These are phyloP conservation scores for Elaeidobius kamerunicus DNA, from an alignment of 2,888 invertebrate species.

Conservation along the genomic window DNA sequence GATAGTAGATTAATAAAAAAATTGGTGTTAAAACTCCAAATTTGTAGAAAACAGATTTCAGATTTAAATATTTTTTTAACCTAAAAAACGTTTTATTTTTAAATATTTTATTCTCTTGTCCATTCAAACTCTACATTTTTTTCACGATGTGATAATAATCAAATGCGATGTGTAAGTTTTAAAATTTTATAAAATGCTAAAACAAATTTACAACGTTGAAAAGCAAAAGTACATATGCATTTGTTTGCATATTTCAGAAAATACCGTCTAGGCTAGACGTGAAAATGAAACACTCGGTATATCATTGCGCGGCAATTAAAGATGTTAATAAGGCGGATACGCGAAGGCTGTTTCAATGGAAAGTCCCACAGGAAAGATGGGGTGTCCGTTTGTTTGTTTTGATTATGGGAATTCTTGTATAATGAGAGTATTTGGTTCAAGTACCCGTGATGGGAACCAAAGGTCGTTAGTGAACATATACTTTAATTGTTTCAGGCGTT, in stretches of 20 bases:
- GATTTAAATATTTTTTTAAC: no score
- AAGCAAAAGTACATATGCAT: no score
- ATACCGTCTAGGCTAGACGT: constrained; percentile 1
- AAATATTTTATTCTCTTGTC: no score
- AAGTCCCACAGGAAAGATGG: constrained; percentile 24
- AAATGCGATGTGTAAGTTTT: no score
- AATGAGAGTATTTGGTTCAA: constrained; percentile 12
- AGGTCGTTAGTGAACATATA: background rate
- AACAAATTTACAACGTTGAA: no score
- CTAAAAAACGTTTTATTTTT: background rate
- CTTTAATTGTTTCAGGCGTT: no score
- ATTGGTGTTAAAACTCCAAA: no score
- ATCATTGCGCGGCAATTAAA: constrained; percentile 16
- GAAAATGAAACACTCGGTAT: constrained; percentile 15
- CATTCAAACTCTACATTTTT: no score
- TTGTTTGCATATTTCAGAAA: no score
- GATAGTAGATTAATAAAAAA: constrained; percentile 1
- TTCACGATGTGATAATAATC: no score
- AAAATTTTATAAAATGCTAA: no score
- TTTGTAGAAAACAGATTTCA: no score
- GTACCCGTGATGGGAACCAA: constrained; percentile 14
- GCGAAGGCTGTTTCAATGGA: constrained; percentile 17
- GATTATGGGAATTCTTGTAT: constrained; percentile 23
- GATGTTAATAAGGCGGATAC: constrained; percentile 23
- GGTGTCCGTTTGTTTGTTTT: constrained; percentile 23